A percentile compares a stretch with the other conserved stretches of the same genome.
phyloP scores from a whole-genome alignment of 2,797 vertebrate genomes.

The Gobionotothen gibberifrons region DNA sequence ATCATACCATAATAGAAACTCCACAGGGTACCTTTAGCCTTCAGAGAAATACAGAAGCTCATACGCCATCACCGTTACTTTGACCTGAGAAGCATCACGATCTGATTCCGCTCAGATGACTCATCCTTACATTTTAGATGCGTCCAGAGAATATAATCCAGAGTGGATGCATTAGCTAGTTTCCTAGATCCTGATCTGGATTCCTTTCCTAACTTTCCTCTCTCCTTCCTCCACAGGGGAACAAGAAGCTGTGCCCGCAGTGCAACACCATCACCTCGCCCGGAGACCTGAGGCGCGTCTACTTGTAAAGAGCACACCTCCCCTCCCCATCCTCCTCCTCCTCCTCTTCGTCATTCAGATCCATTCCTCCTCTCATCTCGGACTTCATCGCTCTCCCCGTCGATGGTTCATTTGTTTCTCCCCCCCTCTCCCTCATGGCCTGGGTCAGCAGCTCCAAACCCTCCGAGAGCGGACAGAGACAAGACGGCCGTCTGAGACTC shows the following conservation, averaged over 20 bases:
- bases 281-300: constrained; percentile 97
- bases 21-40: no score
- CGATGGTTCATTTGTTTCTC: constrained; percentile 19
- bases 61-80: neutral
- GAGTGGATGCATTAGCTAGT: neutral
- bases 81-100: neutral
- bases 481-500: constrained; percentile 51
- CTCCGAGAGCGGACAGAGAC: constrained; percentile 58
- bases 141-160: neutral
- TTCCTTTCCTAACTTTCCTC: neutral
- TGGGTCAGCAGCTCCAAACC: constrained; percentile 33
- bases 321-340: neutral
- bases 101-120: neutral
- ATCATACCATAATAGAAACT: no score
- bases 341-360: constrained; percentile 50
- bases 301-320: constrained; percentile 90
- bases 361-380: constrained; percentile 53
- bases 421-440: constrained; percentile 18
- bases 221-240: constrained; percentile 86
- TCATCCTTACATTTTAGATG: neutral
- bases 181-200: neutral
- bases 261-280: constrained; percentile 99
- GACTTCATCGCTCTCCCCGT: constrained; percentile 43
- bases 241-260: constrained; percentile 99
- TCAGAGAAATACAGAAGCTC: no score